Evolutionary conservation across 2,797 vertebrate species (phyloP).

Genomic region (Numenius phaeopus): DNA sequence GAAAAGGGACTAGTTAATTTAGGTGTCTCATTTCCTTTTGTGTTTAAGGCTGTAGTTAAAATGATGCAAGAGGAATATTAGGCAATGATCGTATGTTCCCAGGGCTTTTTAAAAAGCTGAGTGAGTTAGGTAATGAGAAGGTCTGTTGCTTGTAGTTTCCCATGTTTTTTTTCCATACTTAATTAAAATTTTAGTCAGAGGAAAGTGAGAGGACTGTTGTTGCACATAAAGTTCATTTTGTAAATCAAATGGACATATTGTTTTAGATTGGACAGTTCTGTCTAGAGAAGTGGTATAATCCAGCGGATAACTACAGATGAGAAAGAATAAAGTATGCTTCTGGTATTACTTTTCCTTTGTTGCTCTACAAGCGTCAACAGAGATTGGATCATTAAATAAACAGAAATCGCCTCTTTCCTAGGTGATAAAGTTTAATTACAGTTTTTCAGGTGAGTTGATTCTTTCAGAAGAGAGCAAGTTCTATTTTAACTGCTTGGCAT

Average conservation of each 20-base stretch:
- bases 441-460: neutral
- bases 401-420: neutral
- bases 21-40: constrained; percentile 37
- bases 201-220: neutral
- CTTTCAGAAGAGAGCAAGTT: neutral
- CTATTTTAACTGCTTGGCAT: neutral
- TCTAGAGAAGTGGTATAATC: neutral
- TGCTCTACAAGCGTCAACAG: neutral
- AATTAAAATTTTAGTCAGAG: neutral
- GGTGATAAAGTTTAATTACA: neutral
- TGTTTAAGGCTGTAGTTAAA: constrained; percentile 25
- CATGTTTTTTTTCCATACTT: neutral
- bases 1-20: constrained; percentile 26
- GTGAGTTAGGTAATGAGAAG: neutral
- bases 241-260: neutral
- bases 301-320: neutral
- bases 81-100: neutral
- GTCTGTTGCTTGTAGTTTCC: neutral
- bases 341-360: neutral
- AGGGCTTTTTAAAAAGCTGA: constrained; percentile 12
- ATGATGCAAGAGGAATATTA: constrained; percentile 41
- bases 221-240: neutral
- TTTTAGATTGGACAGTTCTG: neutral
- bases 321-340: neutral
- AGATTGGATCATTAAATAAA: neutral